Evolutionary conservation across 2,113 vertebrate genomes (phyloP), one percentile per base, ranked within the genome.

Genomic region (Siphamia tubifer): DNA sequence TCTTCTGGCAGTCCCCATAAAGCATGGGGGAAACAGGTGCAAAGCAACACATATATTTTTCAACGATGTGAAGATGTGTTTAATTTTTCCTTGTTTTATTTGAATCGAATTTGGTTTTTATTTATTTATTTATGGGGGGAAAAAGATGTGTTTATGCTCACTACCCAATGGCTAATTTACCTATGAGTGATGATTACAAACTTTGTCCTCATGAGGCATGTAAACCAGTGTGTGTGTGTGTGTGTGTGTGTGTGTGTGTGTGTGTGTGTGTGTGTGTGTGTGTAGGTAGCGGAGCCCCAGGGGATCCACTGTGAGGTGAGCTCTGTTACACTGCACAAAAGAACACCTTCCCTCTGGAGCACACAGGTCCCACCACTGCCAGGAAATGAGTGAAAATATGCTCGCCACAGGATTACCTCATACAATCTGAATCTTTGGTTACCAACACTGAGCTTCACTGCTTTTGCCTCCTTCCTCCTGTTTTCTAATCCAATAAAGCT

Each of bases 301-400:
- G 85, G 78, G 76, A 84, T 68, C 55, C 3, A 48, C 66, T 80
- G 79, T 76, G 84, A 90, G 82, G 86, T 86, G 86, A 86, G 88
- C 81, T 90, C 81, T 86, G 79, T 91, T 91, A 82, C 79, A 77
- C 16, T 0, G 36, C 54, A 87, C 87, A 91, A 91, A 87, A 70
- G 84, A 79, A 45, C 62, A 86, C 77, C 82, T 84, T 86, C 75
- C 82, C 69, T 52, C 58, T 7, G 58, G 79, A 83, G 69, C 69
- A 44, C 66, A 58, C 55, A 6, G 63, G 55, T 77, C 49, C 71
- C 42, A 56, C 68, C 61, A 48, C 63, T 68, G 78, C 74, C 78
- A 86, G 78, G 67, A 87, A 86, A 68, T 55, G 68, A 70, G 75
- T 48, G 68, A 55, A 86, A 86, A 64, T 68, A 75, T 82, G 77